phyloP scores from a whole-genome alignment of 1,140 invertebrate species.

The Zaprionus camerounensis region DNA sequence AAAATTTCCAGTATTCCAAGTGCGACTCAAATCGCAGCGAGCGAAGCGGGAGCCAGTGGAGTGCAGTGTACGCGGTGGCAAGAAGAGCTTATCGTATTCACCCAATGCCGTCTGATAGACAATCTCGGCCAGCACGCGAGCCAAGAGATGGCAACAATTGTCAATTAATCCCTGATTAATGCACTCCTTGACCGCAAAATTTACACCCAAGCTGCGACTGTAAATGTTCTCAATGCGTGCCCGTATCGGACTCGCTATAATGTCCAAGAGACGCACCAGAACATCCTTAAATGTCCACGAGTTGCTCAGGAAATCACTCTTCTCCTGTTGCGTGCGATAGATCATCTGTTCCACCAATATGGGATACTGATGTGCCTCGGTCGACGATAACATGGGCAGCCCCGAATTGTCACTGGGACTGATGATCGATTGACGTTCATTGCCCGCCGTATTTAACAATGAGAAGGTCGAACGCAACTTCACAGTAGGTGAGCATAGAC shows the following conservation, averaged over 20 bases:
- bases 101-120: conserved; percentile 87
- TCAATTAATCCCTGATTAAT: conserved; percentile 87
- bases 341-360: conserved; percentile 93
- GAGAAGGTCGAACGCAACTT: conserved; percentile 92
- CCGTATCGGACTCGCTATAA: conserved; percentile 92
- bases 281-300: conserved; percentile 93
- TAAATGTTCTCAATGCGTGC: conserved; percentile 85
- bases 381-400: conserved; percentile 89
- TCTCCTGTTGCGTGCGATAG: conserved; percentile 88
- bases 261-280: conserved; percentile 91
- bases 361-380: conserved; percentile 91
- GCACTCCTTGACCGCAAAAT: conserved; percentile 56
- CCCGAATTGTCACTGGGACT: conserved; percentile 90
- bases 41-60: conserved; percentile 96
- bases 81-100: conserved; percentile 86
- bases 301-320: conserved; percentile 84
- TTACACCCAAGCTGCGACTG: conserved; percentile 64
- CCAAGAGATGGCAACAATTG: conserved; percentile 94
- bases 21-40: conserved; percentile 93
- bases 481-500: conserved; percentile 91
- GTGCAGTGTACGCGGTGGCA: conserved; percentile 88
- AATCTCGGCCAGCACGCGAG: conserved; percentile 94
- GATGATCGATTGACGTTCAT: conserved; percentile 85
- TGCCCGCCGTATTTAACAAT: conserved; percentile 85
- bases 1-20: conserved; percentile 98